Conservation (phyloP, 2,888 invertebrate genomes). For the Sminthurinus aureus region DNA sequence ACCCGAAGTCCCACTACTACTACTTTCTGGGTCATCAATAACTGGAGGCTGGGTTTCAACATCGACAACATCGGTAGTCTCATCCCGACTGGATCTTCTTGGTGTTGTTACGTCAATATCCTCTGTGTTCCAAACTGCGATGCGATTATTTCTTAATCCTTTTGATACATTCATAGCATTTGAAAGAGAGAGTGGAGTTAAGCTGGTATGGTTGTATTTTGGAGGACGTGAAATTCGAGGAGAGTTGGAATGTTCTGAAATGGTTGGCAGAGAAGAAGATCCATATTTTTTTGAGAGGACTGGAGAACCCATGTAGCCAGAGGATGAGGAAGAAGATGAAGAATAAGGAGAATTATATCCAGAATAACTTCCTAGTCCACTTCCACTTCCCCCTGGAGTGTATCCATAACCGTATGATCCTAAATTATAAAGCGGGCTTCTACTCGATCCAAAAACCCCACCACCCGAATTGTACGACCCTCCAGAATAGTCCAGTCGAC, state of each 20-base stretch:
- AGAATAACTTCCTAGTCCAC: slow-evolving; percentile 30
- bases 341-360: background rate
- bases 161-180: background rate
- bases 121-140: slow-evolving; percentile 67
- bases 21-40: background rate
- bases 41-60: background rate
- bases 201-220: slow-evolving; percentile 31
- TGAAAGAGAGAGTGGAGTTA: background rate
- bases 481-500: slow-evolving; percentile 37
- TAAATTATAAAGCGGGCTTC: slow-evolving; percentile 29
- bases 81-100: slow-evolving; percentile 60
- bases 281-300: slow-evolving; percentile 35
- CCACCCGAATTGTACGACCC: background rate
- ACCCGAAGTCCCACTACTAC: background rate
- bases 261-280: slow-evolving; percentile 45
- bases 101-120: slow-evolving; percentile 82
- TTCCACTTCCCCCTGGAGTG: slow-evolving; percentile 29
- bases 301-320: slow-evolving; percentile 30
- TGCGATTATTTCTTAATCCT: slow-evolving; percentile 6
- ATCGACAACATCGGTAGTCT: background rate
- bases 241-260: slow-evolving; percentile 54
- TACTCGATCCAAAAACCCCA: background rate
- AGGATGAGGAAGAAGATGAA: slow-evolving; percentile 31
- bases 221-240: slow-evolving; percentile 34
- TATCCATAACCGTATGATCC: slow-evolving; percentile 33